Evolutionary conservation across 37 sponge, comb jelly and placozoan genomes (phyloP).

Genomic region (Hexactinellida sp.): DNA sequence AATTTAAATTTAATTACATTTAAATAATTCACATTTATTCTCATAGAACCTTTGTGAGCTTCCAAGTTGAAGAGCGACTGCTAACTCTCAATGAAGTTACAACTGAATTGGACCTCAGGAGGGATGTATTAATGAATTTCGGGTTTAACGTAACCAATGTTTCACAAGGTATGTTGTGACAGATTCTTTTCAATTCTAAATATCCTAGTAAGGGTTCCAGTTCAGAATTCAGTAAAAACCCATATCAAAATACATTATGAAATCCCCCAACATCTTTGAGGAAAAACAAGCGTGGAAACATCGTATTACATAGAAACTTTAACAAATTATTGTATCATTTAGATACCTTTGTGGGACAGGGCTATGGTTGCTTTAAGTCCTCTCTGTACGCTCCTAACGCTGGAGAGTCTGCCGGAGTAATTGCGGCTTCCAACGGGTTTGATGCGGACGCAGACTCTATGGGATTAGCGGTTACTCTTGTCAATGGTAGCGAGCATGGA

Average conservation of each 20-base stretch:
- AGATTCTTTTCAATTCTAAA: neutral
- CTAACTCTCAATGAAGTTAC: neutral
- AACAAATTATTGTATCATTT: neutral
- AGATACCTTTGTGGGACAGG: conserved; percentile 11
- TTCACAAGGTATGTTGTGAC: neutral
- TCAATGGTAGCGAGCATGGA: neutral
- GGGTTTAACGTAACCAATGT: neutral
- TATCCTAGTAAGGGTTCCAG: too few relatives aligned
- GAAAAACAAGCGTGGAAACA: too few relatives aligned
- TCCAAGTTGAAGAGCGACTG: neutral
- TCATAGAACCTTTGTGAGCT: neutral
- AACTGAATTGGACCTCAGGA: neutral
- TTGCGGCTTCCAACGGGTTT: neutral
- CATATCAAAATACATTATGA: too few relatives aligned
- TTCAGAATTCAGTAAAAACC: too few relatives aligned
- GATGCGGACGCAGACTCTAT: neutral
- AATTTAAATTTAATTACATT: neutral
- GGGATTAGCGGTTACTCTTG: neutral
- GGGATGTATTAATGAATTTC: neutral
- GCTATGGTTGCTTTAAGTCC: neutral
- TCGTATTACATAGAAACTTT: too few relatives aligned
- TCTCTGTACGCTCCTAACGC: neutral
- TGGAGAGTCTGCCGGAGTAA: neutral
- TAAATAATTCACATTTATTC: neutral
- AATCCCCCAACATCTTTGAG: too few relatives aligned